Conservation (phyloP, 2,888 invertebrate genomes). For the Caenorhabditis sulstoni region DNA sequence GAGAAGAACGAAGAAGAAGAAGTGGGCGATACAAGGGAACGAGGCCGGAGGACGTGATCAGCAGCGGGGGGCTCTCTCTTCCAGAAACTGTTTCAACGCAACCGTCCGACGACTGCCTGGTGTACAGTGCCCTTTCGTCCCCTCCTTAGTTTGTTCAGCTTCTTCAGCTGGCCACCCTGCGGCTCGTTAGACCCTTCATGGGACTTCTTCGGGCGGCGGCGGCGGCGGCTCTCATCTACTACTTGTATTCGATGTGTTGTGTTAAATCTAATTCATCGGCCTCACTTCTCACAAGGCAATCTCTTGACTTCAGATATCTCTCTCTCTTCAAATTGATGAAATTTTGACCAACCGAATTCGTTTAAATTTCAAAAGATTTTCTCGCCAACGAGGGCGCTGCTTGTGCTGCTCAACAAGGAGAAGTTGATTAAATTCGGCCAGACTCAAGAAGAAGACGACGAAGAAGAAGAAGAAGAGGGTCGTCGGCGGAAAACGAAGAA, state of each 20-base stretch:
- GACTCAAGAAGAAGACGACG: constrained; percentile 14
- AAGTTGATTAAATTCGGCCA: constrained; percentile 51
- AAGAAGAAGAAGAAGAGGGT: constrained; percentile 16
- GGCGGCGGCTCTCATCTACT: constrained; percentile 35
- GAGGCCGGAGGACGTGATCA: too few species aligned
- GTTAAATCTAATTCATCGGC: constrained; percentile 56
- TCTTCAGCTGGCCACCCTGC: constrained; percentile 1
- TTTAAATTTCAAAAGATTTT: constrained; percentile 61
- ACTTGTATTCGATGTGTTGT: constrained; percentile 37
- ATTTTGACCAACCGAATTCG: constrained; percentile 51
- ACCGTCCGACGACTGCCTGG: too few species aligned
- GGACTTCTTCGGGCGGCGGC: constrained; percentile 4
- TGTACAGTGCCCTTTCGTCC: not conserved
- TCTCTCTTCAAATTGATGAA: constrained; percentile 54
- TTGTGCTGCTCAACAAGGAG: constrained; percentile 28
- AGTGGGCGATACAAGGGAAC: not conserved
- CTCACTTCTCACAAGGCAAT: constrained; percentile 30
- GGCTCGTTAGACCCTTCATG: constrained; percentile 52
- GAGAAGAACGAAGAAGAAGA: constrained; percentile 1
- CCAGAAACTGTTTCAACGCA: too few species aligned
- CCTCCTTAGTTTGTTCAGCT: not conserved
- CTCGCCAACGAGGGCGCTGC: constrained; percentile 26
- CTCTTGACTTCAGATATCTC: constrained; percentile 30
- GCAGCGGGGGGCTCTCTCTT: not conserved
- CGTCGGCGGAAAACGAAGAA: constrained; percentile 11